phyloP scores from a whole-genome alignment of 2,888 invertebrate species.

The Argyresthia goedartella region DNA sequence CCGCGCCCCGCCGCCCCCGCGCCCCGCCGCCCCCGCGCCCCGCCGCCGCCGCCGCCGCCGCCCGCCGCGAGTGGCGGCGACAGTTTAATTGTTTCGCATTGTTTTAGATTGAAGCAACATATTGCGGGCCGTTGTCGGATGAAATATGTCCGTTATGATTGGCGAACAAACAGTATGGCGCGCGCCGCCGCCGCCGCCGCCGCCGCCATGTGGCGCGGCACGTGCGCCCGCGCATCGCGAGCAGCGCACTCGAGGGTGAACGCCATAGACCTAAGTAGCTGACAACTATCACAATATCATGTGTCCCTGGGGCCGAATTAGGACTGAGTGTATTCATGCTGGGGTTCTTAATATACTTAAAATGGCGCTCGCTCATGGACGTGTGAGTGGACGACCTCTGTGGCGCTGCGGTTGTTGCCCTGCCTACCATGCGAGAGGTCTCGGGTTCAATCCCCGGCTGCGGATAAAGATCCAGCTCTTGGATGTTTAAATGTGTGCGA shows the following conservation, averaged over 20 bases:
- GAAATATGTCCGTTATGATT: constrained; percentile 72
- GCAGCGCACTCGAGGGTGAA: constrained; percentile 65
- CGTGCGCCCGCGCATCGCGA: constrained; percentile 61
- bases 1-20: constrained; percentile 9
- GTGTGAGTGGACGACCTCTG: no score
- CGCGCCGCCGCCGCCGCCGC: constrained; percentile 13
- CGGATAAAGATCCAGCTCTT: no score
- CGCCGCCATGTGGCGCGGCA: constrained; percentile 63
- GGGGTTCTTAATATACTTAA: no score
- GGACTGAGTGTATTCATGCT: no score
- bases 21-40: constrained; percentile 7
- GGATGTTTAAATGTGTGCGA: no score
- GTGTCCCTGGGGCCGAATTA: no score
- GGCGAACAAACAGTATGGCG: constrained; percentile 71
- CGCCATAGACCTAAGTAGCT: constrained; percentile 32
- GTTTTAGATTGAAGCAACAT: constrained; percentile 62
- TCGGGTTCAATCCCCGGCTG: no score
- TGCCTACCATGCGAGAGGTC: no score
- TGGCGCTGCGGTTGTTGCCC: no score
- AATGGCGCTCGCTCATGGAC: no score
- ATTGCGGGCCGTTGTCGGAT: constrained; percentile 63
- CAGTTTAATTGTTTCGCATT: constrained; percentile 57
- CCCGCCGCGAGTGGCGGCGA: constrained; percentile 21
- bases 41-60: no score
- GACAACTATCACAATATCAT: not conserved